phyloP scores from a whole-genome alignment of 2,113 vertebrate genomes.

The Chrysochloris asiatica region DNA sequence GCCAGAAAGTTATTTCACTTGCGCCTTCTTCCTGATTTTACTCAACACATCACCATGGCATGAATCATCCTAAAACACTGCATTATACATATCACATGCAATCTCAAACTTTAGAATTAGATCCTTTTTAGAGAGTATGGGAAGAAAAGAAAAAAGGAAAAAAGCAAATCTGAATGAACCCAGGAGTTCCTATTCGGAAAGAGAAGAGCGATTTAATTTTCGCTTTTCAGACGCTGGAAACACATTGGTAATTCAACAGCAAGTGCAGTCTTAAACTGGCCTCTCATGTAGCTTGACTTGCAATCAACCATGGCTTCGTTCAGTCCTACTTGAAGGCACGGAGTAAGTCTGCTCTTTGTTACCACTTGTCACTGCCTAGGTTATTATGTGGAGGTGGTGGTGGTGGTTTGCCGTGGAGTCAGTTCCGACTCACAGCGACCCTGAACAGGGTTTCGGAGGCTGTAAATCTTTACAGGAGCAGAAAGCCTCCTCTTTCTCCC shows the following conservation, averaged over 20 bases:
- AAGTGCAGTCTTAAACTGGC: not conserved
- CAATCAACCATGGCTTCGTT: rapidly evolving
- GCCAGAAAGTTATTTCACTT: not conserved
- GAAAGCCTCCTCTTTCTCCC: no score
- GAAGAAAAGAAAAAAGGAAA: not conserved
- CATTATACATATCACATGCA: not conserved
- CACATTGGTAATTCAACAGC: not conserved
- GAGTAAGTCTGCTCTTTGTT: not conserved
- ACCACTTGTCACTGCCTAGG: no score
- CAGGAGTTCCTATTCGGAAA: not conserved
- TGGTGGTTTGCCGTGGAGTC: no score
- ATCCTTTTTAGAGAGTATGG: not conserved
- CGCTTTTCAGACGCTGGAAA: not conserved
- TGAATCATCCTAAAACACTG: not conserved
- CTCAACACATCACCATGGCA: not conserved
- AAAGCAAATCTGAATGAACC: not conserved
- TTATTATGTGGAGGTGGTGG: no score
- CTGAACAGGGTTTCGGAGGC: no score
- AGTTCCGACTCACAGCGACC: no score
- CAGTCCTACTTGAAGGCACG: rapidly evolving
- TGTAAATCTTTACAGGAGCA: no score
- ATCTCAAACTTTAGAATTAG: not conserved
- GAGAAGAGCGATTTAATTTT: not conserved
- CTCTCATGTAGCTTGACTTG: not conserved
- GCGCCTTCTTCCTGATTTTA: slow-evolving; percentile 35